A percentile compares a stretch with the other conserved stretches of the same genome.
phyloP scores from a whole-genome alignment of 2,113 vertebrate species.

The Brevimyrus niger region DNA sequence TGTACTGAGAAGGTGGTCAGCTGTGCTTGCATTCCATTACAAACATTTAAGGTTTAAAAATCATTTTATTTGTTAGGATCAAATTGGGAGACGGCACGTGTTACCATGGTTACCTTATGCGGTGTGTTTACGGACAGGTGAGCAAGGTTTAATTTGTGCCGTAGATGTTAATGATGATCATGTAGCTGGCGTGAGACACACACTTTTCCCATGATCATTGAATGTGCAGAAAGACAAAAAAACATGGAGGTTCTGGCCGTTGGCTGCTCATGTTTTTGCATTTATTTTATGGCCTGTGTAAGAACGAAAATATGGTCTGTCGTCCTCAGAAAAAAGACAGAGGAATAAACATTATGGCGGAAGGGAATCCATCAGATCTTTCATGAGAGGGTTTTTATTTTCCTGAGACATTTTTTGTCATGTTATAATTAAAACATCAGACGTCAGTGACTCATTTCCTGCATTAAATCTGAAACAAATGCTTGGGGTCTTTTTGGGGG shows the following conservation, averaged over 20 bases:
- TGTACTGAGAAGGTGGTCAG: neutral
- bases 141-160: neutral
- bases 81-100: neutral
- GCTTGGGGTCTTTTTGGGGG: conserved; percentile 12
- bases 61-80: neutral
- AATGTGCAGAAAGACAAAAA: neutral
- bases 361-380: neutral
- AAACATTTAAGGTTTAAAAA: neutral
- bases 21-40: neutral
- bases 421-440: conserved; percentile 58
- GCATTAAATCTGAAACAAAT: conserved; percentile 55
- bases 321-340: neutral
- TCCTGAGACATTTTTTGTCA: conserved; percentile 53
- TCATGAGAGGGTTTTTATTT: conserved; percentile 16
- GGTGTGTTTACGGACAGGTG: neutral
- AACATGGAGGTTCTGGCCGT: neutral
- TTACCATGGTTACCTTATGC: neutral
- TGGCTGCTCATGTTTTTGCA: neutral
- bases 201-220: neutral
- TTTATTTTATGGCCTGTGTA: neutral
- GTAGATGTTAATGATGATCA: neutral
- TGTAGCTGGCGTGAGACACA: neutral
- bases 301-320: neutral
- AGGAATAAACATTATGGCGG: neutral
- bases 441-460: conserved; percentile 53